Evolutionary conservation across 2,797 vertebrate species (phyloP).

Genomic region (Petrocephalus sullivani): DNA sequence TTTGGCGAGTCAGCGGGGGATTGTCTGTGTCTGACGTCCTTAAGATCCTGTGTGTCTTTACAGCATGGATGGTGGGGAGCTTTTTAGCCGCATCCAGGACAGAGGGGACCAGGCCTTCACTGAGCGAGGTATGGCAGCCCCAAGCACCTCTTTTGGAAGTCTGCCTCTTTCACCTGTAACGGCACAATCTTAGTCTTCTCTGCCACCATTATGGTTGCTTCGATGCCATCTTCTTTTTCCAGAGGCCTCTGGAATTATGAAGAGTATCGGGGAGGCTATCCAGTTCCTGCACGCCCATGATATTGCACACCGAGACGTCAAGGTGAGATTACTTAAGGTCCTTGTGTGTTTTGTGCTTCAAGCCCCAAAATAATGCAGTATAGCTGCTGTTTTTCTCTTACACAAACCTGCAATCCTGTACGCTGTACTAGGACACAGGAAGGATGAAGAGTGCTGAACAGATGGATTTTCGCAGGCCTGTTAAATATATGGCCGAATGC

Average conservation of each 20-base stretch:
- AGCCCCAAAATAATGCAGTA: not conserved
- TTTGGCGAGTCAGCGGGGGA: not conserved
- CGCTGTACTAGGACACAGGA: not conserved
- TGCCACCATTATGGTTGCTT: not conserved
- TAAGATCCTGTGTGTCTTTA: constrained; percentile 30
- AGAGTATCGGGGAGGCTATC: constrained; percentile 77
- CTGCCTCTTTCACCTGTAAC: not conserved
- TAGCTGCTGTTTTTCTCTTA: not conserved
- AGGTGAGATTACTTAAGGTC: constrained; percentile 52
- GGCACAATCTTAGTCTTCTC: not conserved
- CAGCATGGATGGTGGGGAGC: constrained; percentile 82
- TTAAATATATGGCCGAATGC: not conserved
- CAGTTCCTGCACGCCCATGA: constrained; percentile 77
- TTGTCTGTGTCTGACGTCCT: not conserved
- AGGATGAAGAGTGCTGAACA: not conserved
- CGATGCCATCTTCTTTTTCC: constrained; percentile 1
- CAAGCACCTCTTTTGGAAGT: not conserved
- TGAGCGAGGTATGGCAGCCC: constrained; percentile 69
- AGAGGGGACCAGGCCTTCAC: constrained; percentile 82
- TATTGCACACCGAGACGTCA: constrained; percentile 77
- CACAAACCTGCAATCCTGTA: not conserved
- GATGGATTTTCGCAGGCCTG: not conserved
- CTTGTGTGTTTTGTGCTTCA: not conserved
- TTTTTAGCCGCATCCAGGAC: constrained; percentile 81
- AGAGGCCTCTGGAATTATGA: constrained; percentile 82